These are phyloP conservation scores for Steinernema carpocapsae DNA, from an alignment of 2,888 invertebrate species.

Conservation along the genomic window DNA sequence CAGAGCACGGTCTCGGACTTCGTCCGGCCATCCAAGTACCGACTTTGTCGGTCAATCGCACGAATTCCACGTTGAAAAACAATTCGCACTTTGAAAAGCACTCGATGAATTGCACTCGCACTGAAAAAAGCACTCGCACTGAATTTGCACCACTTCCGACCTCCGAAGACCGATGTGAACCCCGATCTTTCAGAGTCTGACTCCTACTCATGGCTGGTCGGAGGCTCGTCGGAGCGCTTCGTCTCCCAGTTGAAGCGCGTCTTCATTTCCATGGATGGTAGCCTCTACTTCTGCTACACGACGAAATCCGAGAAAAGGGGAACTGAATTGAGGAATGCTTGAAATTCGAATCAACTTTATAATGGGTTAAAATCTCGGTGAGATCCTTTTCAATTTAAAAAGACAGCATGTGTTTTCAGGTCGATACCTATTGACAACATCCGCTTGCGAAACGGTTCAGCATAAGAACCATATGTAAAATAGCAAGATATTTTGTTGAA, in stretches of 20 bases:
- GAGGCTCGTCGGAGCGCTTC: constrained; percentile 55
- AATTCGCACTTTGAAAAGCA: background rate
- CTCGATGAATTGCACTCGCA: background rate
- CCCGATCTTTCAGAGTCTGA: constrained; percentile 49
- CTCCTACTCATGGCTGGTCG: constrained; percentile 63
- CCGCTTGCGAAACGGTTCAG: too few relatives aligned
- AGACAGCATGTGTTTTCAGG: too few relatives aligned
- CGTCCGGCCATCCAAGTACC: background rate
- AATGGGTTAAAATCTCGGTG: too few relatives aligned
- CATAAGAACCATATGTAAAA: too few relatives aligned
- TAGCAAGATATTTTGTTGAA: too few relatives aligned
- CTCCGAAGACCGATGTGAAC: background rate
- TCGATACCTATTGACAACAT: too few relatives aligned
- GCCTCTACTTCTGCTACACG: constrained; percentile 63
- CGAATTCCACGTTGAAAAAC: constrained; percentile 8
- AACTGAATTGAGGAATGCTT: too few relatives aligned
- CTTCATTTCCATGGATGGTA: constrained; percentile 67
- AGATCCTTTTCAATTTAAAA: too few relatives aligned
- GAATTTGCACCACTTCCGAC: too few relatives aligned
- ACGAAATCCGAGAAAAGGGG: too few relatives aligned
- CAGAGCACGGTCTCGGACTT: constrained; percentile 8
- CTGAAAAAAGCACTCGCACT: background rate
- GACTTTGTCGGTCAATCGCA: background rate
- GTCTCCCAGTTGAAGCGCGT: constrained; percentile 56
- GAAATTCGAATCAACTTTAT: too few relatives aligned